Conservation (phyloP, 2,888 invertebrate species). For the Pachymerium ferrugineum region DNA sequence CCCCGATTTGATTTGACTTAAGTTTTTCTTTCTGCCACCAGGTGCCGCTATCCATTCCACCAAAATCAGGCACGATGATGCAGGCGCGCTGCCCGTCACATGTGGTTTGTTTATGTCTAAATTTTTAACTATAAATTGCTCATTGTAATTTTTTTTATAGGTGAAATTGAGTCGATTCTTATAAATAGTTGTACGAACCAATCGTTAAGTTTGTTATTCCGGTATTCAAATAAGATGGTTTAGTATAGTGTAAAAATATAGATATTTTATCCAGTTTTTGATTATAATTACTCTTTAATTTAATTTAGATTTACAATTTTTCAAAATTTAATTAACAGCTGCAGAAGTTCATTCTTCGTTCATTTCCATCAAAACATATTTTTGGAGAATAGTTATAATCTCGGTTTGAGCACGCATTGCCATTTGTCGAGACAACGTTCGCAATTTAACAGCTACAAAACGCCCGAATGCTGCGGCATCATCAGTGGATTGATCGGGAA, state of each 20-base stretch:
- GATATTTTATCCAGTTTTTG: too few species aligned
- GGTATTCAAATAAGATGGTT: too few species aligned
- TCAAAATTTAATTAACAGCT: not conserved
- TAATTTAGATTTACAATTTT: not conserved
- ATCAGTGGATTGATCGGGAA: not conserved
- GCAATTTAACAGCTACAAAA: not conserved
- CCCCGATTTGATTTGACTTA: not conserved
- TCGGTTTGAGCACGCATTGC: not conserved
- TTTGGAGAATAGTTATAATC: not conserved
- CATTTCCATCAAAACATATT: not conserved
- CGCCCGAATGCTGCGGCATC: not conserved
- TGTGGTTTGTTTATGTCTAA: not conserved
- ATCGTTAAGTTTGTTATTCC: too few species aligned
- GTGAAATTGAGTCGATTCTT: too few species aligned
- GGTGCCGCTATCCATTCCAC: not conserved
- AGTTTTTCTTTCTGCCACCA: not conserved
- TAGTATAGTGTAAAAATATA: too few species aligned
- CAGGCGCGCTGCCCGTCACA: not conserved
- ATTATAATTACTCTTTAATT: not conserved
- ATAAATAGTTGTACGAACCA: too few species aligned
- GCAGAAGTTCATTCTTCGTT: not conserved
- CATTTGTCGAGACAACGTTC: not conserved
- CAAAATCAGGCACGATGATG: too few species aligned
- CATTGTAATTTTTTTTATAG: too few species aligned
- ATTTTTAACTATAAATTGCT: too few species aligned